phyloP scores from a whole-genome alignment of 2,113 vertebrate genomes.

The Rhineura floridana region DNA sequence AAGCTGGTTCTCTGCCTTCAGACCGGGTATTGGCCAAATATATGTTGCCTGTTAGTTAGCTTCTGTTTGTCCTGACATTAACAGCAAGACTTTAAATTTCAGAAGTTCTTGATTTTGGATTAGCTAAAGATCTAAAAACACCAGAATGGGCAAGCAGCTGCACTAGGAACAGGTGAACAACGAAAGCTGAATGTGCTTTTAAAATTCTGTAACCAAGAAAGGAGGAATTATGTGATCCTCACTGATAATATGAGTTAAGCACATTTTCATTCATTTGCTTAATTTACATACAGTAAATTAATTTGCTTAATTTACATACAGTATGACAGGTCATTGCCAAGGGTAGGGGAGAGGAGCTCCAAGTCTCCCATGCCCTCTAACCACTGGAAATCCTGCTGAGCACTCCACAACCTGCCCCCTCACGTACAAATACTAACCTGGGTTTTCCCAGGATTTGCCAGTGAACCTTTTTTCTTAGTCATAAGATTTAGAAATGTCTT shows the following conservation, averaged over 20 bases:
- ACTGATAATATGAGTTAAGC: background rate
- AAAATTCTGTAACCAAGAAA: background rate
- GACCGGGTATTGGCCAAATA: background rate
- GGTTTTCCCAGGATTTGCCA: too few relatives aligned
- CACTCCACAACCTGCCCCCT: too few relatives aligned
- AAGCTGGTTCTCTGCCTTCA: background rate
- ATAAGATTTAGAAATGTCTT: too few relatives aligned
- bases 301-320: too few relatives aligned
- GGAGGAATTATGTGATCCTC: background rate
- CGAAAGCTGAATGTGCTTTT: background rate
- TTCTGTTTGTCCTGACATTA: background rate
- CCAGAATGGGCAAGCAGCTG: background rate
- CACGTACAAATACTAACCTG: too few relatives aligned
- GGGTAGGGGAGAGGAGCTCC: background rate
- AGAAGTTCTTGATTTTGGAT: background rate
- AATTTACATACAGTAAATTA: background rate
- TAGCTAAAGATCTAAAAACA: background rate
- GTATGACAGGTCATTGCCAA: background rate
- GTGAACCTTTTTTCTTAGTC: too few relatives aligned
- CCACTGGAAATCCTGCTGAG: too few relatives aligned
- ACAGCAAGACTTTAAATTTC: background rate
- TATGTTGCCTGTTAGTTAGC: background rate
- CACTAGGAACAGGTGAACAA: background rate
- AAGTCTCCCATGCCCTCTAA: too few relatives aligned
- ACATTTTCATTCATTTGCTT: background rate